Evolutionary conservation across 2,113 vertebrate genomes (phyloP).

Genomic region (Nothoprocta perdicaria): DNA sequence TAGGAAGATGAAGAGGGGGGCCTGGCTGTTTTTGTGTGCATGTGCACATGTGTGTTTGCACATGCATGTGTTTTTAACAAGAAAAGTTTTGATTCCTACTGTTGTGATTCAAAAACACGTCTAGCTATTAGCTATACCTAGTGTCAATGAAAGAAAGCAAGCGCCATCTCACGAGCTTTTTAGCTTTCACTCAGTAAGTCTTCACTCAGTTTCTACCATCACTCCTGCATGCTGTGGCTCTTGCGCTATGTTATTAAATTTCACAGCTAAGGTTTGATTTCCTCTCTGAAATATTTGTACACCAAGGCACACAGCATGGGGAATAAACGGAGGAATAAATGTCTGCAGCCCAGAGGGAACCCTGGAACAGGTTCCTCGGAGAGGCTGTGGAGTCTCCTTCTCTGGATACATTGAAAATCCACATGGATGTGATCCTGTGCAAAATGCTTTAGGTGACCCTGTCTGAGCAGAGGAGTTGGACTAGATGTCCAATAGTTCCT

Average conservation of each 20-base stretch:
- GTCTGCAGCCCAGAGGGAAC: too few species aligned
- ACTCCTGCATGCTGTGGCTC: not conserved
- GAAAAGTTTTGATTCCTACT: not conserved
- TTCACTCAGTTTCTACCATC: not conserved
- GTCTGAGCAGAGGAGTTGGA: too few species aligned
- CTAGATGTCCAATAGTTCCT: too few species aligned
- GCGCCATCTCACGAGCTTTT: not conserved
- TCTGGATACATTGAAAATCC: too few species aligned
- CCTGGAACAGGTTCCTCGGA: too few species aligned
- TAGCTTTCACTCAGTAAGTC: too few species aligned
- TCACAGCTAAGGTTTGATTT: not conserved
- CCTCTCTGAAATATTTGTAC: too few species aligned
- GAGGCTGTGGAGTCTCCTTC: too few species aligned
- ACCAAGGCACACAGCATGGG: too few species aligned
- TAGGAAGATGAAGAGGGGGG: not conserved
- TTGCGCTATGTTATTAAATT: not conserved
- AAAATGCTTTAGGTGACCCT: too few species aligned
- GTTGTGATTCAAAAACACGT: rapidly evolving
- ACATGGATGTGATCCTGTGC: too few species aligned
- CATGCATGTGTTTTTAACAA: not conserved
- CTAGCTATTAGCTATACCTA: not conserved
- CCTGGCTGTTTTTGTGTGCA: not conserved
- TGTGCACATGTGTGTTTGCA: rapidly evolving
- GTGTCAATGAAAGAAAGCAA: not conserved
- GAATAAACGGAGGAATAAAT: too few species aligned